phyloP scores from a whole-genome alignment of 2,113 vertebrate genomes.

The Upupa epops region DNA sequence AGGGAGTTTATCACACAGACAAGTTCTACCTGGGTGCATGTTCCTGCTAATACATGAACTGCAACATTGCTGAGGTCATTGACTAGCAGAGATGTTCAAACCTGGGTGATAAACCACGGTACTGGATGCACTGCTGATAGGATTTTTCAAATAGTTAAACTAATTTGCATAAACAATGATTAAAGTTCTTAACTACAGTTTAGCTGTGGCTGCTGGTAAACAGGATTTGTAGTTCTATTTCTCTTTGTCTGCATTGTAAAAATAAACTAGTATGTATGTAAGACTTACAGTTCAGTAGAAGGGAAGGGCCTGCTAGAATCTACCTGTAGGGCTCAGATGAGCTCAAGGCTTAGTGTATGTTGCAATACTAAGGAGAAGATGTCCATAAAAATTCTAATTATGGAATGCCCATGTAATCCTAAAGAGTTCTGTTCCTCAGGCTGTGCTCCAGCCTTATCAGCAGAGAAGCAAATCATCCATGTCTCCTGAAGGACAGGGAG shows the following conservation, averaged over 20 bases:
- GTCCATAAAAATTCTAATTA: not conserved
- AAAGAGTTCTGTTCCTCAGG: not conserved
- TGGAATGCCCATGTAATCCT: not conserved
- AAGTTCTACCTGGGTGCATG: not conserved
- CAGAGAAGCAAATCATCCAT: not conserved
- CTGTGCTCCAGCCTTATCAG: not conserved
- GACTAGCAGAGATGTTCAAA: not conserved
- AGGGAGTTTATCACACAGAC: not conserved
- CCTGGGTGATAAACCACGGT: not conserved
- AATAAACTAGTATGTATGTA: not conserved
- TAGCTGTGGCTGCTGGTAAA: not conserved
- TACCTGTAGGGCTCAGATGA: not conserved
- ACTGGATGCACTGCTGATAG: not conserved
- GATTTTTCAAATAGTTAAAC: not conserved
- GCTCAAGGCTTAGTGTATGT: not conserved
- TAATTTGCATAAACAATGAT: not conserved
- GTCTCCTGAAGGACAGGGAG: not conserved
- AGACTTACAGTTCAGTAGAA: not conserved
- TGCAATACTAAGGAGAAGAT: not conserved
- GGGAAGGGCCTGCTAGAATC: not conserved
- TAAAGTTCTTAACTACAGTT: not conserved
- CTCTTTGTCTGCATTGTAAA: not conserved
- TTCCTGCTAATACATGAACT: not conserved
- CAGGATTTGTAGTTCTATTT: not conserved
- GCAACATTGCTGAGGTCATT: not conserved